Percentiles rank a stretch among this genome's conserved stretches.
phyloP scores from a whole-genome alignment of 2,888 invertebrate species.

The Nemapogon koenigi region DNA sequence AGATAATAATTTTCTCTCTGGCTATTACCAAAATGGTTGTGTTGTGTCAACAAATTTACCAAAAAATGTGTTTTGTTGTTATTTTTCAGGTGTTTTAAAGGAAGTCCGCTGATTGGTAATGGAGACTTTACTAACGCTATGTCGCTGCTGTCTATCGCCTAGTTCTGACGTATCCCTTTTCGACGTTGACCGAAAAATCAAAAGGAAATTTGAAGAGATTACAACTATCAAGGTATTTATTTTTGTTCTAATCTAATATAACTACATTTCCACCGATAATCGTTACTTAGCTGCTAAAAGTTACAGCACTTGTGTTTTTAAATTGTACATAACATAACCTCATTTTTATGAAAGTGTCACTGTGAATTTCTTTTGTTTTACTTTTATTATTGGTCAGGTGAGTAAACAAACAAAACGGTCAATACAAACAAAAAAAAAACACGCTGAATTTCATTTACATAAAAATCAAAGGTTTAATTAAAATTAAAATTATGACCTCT shows the following conservation, averaged over 20 bases:
- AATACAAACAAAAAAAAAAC: too few relatives aligned
- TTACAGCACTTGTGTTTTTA: too few relatives aligned
- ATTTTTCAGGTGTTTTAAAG: conserved; percentile 41
- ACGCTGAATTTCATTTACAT: too few relatives aligned
- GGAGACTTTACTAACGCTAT: conserved; percentile 53
- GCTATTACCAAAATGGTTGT: conserved; percentile 24
- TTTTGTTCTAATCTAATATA: not conserved
- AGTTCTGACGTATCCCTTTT: conserved; percentile 46
- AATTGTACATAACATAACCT: too few relatives aligned
- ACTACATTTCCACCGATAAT: too few relatives aligned
- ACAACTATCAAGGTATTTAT: conserved; percentile 47
- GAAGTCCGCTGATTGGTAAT: conserved; percentile 43
- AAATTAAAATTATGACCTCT: too few relatives aligned
- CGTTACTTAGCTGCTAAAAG: too few relatives aligned
- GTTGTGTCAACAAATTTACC: conserved; percentile 39
- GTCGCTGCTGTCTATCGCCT: conserved; percentile 53
- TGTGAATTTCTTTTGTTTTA: too few relatives aligned
- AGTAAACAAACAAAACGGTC: too few relatives aligned
- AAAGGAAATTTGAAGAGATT: conserved; percentile 43
- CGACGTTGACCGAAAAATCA: conserved; percentile 35
- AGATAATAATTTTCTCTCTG: conserved; percentile 63
- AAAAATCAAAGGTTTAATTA: too few relatives aligned
- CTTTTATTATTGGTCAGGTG: too few relatives aligned
- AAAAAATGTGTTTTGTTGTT: conserved; percentile 25
- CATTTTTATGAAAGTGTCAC: too few relatives aligned